Evolutionary conservation across 2,888 invertebrate genomes (phyloP), one percentile per base, ranked within the genome.

Genomic region (Byasa hedistus): DNA sequence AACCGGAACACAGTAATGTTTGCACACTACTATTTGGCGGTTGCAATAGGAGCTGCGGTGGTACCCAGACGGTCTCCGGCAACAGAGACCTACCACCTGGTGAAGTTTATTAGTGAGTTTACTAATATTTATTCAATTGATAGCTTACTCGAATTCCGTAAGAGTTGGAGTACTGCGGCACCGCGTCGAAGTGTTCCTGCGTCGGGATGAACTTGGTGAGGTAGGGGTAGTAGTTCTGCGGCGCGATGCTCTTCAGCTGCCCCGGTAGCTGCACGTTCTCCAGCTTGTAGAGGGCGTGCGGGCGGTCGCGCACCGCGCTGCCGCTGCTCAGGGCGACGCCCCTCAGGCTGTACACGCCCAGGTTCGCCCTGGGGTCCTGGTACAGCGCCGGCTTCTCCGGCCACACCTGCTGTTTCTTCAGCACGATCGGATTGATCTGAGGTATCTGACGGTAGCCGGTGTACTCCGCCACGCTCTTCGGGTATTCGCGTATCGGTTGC

Each of bases 91-190:
- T n/a, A n/a, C n/a, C n/a, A n/a, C n/a, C n/a, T n/a, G n/a, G n/a
- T n/a, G n/a, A n/a, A n/a, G n/a, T n/a, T n/a, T n/a, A n/a, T n/a
- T n/a, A n/a, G n/a, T n/a, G n/a, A n/a, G n/a, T n/a, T n/a, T n/a
- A n/a, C n/a, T n/a, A n/a, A n/a, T n/a, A n/a, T n/a, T n/a, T n/a
- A n/a, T n/a, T n/a, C 32, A 32, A 8, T 32, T 32, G 8, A 10
- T 32, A 1, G 10, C 91, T 91, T 71, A 91, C 91, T 74, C 86
- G 78, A 24, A 86, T 84, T 70, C 85, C 87, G 71, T 87, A 87
- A 0, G 86, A 82, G 75, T 73, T 88, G 2, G 78, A 73, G 71
- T 87, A 87, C 60, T 82, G 79, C 0, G 89, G 87, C 58, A 81
- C 73, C 0, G 78, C 58, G 44, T 83, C 74, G 59, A 78, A 82